Percentiles rank a stretch among this genome's conserved stretches.
Conservation (phyloP, 2,888 invertebrate genomes). For the Sarcophaga variegata region DNA sequence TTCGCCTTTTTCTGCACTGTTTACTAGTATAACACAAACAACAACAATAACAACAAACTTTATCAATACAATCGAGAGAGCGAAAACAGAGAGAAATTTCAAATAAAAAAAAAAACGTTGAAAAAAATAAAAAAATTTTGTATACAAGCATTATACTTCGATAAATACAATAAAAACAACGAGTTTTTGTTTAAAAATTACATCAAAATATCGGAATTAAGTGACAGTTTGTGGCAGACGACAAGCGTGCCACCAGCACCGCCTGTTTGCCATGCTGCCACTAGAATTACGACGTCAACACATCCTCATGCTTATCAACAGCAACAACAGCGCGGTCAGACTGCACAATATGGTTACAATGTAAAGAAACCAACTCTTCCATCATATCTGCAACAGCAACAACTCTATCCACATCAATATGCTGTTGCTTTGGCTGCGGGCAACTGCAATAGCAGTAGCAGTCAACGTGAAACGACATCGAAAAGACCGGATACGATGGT, state of each 20-base stretch:
- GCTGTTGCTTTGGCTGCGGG: conserved; percentile 61
- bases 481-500: conserved; percentile 79
- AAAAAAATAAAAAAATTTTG: not conserved
- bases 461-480: conserved; percentile 74
- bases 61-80: not conserved
- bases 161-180: conserved; percentile 18
- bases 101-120: not conserved
- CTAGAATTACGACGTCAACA: conserved; percentile 53
- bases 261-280: conserved; percentile 69
- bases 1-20: not conserved
- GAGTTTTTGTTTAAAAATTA: conserved; percentile 53
- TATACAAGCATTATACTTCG: conserved; percentile 6
- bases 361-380: conserved; percentile 43
- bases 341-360: conserved; percentile 40
- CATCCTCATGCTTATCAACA: conserved; percentile 71
- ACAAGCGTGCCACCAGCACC: conserved; percentile 67
- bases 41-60: conserved; percentile 3
- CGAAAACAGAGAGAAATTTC: not conserved
- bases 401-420: conserved; percentile 47
- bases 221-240: conserved; percentile 78
- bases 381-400: conserved; percentile 58
- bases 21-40: not conserved
- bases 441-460: conserved; percentile 72
- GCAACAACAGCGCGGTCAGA: conserved; percentile 58
- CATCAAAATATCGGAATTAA: conserved; percentile 79